Evolutionary conservation across 2,797 vertebrate species (phyloP), one percentile per base, ranked within the genome.

Genomic region (Carcharodon carcharias): DNA sequence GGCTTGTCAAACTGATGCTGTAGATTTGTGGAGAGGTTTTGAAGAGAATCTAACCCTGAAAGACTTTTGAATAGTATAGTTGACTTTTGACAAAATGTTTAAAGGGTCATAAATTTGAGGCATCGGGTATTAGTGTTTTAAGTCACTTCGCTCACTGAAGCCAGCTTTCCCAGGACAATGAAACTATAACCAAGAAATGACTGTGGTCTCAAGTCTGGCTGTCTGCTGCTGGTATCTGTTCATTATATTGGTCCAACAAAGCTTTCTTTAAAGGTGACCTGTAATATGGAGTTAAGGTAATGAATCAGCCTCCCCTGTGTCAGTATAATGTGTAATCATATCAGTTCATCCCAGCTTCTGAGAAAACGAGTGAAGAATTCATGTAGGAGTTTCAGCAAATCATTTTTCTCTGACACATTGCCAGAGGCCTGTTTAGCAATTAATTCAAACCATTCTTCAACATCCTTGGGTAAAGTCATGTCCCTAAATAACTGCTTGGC

Each of bases 361-460:
- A 45, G 91, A 67, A 67, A 67, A 92, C 16, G 16, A 63, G 16
- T 63, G 18, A n/a, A 65, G 28, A 65, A 93, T 93, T 93, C 89
- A 67, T 65, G 40, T 45, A 67, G 56, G 91, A 45, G 18, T 93
- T 93, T 67, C 91, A 9, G 21, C 91, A 67, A 93, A 26, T 67
- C 91, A 93, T 11, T 65, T 93, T 77, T 40, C n/a, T 93, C 61
- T 93, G 91, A 67, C 61, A 92, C 14, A 93, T 93, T 45, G 91
- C 61, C 45, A 45, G n/a, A n/a, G n/a, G n/a, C n/a, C 18, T 65
- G 91, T 93, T 67, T 93, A 65, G 91, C 91, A 93, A 93, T 93
- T 93, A 93, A 93, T 67, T 93, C n/a, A 67, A 67, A 93, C 21
- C 21, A 67, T 93, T 93, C 63, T 93, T 93, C 61, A 67, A 65